phyloP scores from a whole-genome alignment of 2,888 invertebrate species.

The Eupithecia insigniata region DNA sequence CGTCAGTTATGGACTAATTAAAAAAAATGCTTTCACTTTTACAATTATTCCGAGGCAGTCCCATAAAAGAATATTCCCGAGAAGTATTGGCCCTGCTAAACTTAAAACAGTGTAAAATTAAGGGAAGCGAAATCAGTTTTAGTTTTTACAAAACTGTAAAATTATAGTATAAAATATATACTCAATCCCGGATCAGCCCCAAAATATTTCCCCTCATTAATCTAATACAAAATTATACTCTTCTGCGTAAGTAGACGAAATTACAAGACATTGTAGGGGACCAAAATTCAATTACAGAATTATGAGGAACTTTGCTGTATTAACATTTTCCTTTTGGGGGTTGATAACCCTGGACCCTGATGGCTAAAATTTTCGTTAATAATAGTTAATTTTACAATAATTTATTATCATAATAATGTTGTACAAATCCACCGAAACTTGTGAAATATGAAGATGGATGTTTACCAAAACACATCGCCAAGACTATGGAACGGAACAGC shows the following conservation, averaged over 20 bases:
- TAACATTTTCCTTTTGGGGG: not conserved
- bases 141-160: no score
- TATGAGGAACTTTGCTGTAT: not conserved
- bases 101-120: no score
- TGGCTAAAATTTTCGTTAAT: not conserved
- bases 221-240: not conserved
- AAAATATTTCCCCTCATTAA: not conserved
- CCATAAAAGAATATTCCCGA: no score
- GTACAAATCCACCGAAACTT: not conserved
- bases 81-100: no score
- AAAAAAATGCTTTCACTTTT: no score
- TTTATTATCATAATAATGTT: not conserved
- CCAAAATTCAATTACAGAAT: not conserved
- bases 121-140: no score
- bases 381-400: not conserved
- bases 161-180: not conserved
- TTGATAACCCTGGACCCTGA: not conserved
- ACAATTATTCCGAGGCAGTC: no score
- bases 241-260: not conserved
- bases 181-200: not conserved
- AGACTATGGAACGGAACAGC: not conserved
- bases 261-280: not conserved
- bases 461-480: not conserved
- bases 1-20: no score
- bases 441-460: not conserved